Conservation (phyloP, 1,140 invertebrate species). For the Gryllus bimaculatus region DNA sequence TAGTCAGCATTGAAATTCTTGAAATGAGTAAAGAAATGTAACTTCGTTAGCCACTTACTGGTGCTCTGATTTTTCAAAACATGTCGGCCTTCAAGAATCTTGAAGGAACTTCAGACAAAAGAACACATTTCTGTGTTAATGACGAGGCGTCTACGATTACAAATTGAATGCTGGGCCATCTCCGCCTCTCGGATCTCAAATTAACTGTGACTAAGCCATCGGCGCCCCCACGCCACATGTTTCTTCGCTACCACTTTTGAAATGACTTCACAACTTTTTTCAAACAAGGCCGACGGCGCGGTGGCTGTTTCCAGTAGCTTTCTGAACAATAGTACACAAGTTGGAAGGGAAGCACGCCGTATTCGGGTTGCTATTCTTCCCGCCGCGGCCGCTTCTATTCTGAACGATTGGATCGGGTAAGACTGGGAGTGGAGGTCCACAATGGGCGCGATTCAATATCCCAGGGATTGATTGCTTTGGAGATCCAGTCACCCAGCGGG, state of each 20-base stretch:
- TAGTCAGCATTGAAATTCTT: too few relatives aligned
- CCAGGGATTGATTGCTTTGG: neutral
- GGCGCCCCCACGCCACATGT: neutral
- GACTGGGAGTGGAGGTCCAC: neutral
- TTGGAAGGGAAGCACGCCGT: neutral
- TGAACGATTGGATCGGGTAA: neutral
- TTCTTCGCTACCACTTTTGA: neutral
- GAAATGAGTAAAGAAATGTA: too few relatives aligned
- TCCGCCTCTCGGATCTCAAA: neutral
- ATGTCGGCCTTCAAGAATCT: too few relatives aligned
- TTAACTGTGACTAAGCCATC: slow-evolving; percentile 4
- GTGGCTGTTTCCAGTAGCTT: neutral
- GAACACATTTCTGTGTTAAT: neutral
- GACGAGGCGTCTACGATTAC: neutral
- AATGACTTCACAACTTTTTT: slow-evolving; percentile 5
- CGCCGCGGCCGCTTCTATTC: neutral
- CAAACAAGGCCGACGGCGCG: neutral
- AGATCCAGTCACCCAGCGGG: neutral
- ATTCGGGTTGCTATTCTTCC: neutral
- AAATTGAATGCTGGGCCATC: neutral
- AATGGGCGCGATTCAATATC: neutral
- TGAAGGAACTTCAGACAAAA: neutral
- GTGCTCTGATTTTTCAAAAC: too few relatives aligned
- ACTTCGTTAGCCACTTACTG: too few relatives aligned
- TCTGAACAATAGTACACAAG: slow-evolving; percentile 1